Percentiles rank a stretch among this genome's conserved stretches.
Conservation (phyloP, 2,797 vertebrate genomes). For the Percopsis omiscomaycus region DNA sequence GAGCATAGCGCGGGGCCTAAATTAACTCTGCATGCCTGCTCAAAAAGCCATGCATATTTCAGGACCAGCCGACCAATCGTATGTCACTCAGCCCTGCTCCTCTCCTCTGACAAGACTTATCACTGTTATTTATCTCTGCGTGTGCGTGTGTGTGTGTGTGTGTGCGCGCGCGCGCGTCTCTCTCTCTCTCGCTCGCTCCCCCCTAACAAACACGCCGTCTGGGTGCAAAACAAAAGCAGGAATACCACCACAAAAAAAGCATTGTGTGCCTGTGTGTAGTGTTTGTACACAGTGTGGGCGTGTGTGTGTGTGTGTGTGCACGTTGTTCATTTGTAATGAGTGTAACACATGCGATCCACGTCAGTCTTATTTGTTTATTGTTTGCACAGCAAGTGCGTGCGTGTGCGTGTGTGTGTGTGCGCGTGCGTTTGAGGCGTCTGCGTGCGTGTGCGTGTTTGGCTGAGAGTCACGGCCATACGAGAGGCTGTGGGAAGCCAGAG, state of each 20-base stretch:
- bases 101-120: conserved; percentile 77
- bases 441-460: conserved; percentile 36
- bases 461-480: conserved; percentile 47
- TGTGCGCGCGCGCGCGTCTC: background rate
- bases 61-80: conserved; percentile 73
- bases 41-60: conserved; percentile 85
- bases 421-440: conserved; percentile 22
- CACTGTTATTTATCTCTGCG: conserved; percentile 77
- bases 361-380: conserved; percentile 32
- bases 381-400: background rate
- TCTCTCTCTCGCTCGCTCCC: conserved; percentile 19
- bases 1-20: conserved; percentile 80
- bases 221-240: conserved; percentile 75
- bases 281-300: conserved; percentile 27
- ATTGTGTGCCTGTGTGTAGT: conserved; percentile 42
- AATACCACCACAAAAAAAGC: conserved; percentile 69
- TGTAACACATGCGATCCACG: conserved; percentile 32
- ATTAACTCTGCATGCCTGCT: conserved; percentile 81
- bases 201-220: conserved; percentile 61
- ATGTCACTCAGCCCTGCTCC: conserved; percentile 78
- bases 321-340: background rate
- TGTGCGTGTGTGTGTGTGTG: conserved; percentile 7
- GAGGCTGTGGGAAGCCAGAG: conserved; percentile 63
- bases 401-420: conserved; percentile 20
- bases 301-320: conserved; percentile 4